Base-by-base conservation (phyloP, 2,113 vertebrate species). In the Syrrhaptes paradoxus region DNA sequence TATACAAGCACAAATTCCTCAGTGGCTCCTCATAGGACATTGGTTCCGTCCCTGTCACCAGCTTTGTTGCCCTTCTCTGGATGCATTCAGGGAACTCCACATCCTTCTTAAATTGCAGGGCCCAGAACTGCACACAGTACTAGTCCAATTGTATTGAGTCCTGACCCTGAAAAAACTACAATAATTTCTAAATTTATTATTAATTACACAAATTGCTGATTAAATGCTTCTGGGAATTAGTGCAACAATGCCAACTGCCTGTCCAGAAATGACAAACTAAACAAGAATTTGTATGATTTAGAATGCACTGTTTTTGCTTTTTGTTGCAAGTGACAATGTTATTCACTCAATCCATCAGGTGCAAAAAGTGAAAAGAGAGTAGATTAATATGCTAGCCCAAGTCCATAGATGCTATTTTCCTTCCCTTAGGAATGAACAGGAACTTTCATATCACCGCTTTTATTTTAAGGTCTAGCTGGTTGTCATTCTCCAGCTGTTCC, bases 401-500 rank as follows among this genome's bases (percentile, higher is more conserved):
- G 49, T 89, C 25, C 31, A 15, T 78, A 55, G 48, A 34, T 28
- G 61, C 7, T 36, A 4, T 74, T 93, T 88, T 63, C 28, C 10
- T 51, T 93, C 68, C 48, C 28, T 54, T 34, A 36, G 29, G 80
- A 78, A 85, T 72, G 88, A 92, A 52, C 12, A 11, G 36, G 43
- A 68, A 18, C 10, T 89, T 87, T 81, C 49, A 41, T 70, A 45
- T 57, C 17, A 48, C 19, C 62, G 21, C 21, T 92, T 89, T 95
- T 93, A 43, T 87, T 49, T 17, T 48, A 85, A 78, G 10, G 41
- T 89, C 31, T 82, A 57, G 34, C 49, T 94, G 41, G 19, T 72
- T 94, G 77, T 82, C 34, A 54, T 75, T 81, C 65, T 94, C 93
- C 57, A 93, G 71, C 91, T 97, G 74, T 46, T 91, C 73, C 45